These are phyloP conservation scores for Lepus townsendii DNA, from an alignment of 2,797 vertebrate genomes.

Conservation along the genomic window DNA sequence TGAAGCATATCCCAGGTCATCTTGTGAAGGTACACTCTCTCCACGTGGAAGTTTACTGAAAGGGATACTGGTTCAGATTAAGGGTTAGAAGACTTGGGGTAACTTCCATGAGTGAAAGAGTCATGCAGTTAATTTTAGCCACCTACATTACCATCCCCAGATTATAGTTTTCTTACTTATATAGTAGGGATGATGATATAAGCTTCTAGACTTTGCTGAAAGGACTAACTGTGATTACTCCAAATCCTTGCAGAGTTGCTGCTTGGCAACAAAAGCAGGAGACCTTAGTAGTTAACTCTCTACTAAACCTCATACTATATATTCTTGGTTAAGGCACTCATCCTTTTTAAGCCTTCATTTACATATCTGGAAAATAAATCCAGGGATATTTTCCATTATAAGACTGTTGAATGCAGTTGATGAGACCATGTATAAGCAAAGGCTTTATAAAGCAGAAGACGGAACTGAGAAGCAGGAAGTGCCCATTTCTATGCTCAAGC, in stretches of 20 bases:
- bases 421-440: neutral
- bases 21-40: neutral
- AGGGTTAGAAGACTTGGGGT: neutral
- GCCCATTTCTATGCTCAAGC: neutral
- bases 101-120: neutral
- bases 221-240: neutral
- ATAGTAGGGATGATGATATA: neutral
- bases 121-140: neutral
- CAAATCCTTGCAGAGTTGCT: neutral
- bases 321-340: neutral
- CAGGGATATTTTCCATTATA: neutral
- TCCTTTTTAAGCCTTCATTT: slow-evolving; percentile 1
- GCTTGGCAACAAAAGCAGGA: neutral
- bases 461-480: neutral
- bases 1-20: neutral
- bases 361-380: slow-evolving; percentile 8
- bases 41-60: neutral
- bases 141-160: neutral
- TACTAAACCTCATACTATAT: neutral
- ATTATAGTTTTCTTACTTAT: neutral
- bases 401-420: neutral
- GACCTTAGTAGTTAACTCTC: neutral
- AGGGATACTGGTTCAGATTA: neutral
- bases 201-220: neutral
- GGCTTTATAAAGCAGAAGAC: neutral